Conservation (phyloP, 1,140 invertebrate genomes). For the Nomia melanderi region DNA sequence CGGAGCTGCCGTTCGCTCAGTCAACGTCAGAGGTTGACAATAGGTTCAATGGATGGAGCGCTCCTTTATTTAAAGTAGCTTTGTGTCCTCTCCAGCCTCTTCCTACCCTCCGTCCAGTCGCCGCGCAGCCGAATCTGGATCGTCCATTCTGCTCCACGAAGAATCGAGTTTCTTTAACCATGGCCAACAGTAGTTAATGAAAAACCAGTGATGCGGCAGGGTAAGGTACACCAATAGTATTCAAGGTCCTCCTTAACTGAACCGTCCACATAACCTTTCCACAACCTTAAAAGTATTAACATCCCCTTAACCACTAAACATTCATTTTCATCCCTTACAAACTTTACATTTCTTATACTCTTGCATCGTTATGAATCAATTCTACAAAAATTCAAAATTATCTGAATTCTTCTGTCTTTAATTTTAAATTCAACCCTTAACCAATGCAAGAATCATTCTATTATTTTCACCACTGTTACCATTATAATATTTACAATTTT, state of each 20-base stretch:
- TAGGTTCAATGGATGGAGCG: slow-evolving; percentile 80
- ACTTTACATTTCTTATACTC: too few species aligned
- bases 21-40: slow-evolving; percentile 81
- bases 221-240: neutral
- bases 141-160: slow-evolving; percentile 41
- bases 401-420: too few species aligned
- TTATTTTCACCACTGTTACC: too few species aligned
- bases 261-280: too few species aligned
- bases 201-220: slow-evolving; percentile 46
- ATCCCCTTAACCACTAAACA: too few species aligned
- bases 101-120: slow-evolving; percentile 57
- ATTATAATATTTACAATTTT: too few species aligned
- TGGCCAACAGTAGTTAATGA: slow-evolving; percentile 49
- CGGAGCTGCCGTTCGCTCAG: slow-evolving; percentile 77
- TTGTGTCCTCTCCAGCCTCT: slow-evolving; percentile 76
- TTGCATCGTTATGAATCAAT: too few species aligned
- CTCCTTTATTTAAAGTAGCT: slow-evolving; percentile 82
- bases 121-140: slow-evolving; percentile 58
- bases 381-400: too few species aligned
- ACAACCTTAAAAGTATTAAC: too few species aligned
- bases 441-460: too few species aligned
- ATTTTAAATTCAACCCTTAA: too few species aligned
- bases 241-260: neutral
- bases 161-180: slow-evolving; percentile 45
- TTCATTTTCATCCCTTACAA: too few species aligned